These are phyloP conservation scores for Sepiola atlantica DNA, from an alignment of 2,888 invertebrate species.

Conservation along the genomic window DNA sequence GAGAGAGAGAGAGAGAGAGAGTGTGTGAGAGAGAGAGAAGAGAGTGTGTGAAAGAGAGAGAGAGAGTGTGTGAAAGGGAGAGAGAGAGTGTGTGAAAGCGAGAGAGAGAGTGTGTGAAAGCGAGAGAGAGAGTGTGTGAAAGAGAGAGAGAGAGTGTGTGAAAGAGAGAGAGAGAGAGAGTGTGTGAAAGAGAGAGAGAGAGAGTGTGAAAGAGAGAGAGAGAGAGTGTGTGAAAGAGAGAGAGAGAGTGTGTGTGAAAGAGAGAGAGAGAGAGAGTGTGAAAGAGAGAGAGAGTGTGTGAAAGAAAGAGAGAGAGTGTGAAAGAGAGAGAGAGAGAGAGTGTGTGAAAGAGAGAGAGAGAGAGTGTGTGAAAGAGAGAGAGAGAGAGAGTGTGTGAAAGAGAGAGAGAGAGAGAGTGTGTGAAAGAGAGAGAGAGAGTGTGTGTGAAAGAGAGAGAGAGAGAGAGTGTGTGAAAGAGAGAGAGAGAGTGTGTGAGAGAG, in stretches of 20 bases:
- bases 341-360: neutral
- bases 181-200: neutral
- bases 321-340: neutral
- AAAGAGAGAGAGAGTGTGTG: too few species aligned
- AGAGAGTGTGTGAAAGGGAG: too few species aligned
- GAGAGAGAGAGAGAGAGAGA: too few species aligned
- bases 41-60: too few species aligned
- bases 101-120: neutral
- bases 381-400: neutral
- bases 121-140: neutral
- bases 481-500: neutral
- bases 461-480: fast-evolving
- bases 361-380: neutral
- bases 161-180: neutral
- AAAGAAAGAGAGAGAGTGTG: too few species aligned
- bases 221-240: too few species aligned
- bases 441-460: too few species aligned
- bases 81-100: too few species aligned
- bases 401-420: neutral
- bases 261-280: too few species aligned
- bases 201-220: too few species aligned
- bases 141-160: neutral
- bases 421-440: neutral
- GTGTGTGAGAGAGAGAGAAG: too few species aligned
- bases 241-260: too few species aligned